phyloP scores from a whole-genome alignment of 2,888 invertebrate genomes.

The Yponomeuta evonymella region DNA sequence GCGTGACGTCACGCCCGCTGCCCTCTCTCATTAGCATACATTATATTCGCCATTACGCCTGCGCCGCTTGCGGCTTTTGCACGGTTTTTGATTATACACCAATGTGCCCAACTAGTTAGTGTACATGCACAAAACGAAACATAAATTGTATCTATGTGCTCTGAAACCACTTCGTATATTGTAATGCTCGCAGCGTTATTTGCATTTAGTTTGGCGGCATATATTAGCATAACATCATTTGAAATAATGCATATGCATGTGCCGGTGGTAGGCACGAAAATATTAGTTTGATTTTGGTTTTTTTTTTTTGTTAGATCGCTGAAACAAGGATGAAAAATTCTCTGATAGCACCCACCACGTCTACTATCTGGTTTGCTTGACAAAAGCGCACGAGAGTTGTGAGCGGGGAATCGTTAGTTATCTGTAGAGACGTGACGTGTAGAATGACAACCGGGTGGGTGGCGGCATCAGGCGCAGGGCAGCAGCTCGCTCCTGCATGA shows the following conservation, averaged over 20 bases:
- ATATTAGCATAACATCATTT: not conserved
- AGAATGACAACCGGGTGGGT: not conserved
- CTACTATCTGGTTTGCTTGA: not conserved
- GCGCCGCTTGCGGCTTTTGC: constrained; percentile 56
- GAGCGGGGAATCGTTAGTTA: not conserved
- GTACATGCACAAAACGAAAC: not conserved
- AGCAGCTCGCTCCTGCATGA: not conserved
- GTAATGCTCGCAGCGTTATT: not conserved
- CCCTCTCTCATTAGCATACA: constrained; percentile 71
- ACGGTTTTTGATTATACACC: constrained; percentile 58
- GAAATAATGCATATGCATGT: not conserved
- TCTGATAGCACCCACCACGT: not conserved
- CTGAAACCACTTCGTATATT: not conserved
- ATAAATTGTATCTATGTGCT: constrained; percentile 1
- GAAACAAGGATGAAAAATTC: not conserved
- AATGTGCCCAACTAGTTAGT: constrained; percentile 27
- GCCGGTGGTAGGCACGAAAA: not conserved
- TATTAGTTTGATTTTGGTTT: not conserved
- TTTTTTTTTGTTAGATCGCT: not conserved
- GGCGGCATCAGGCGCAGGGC: not conserved
- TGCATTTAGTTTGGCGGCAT: not conserved
- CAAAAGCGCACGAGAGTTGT: not conserved
- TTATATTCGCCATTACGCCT: constrained; percentile 69
- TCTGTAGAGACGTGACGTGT: not conserved
- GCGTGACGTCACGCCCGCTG: constrained; percentile 68